These are phyloP conservation scores for Pseudolaguvia tuberculata DNA, from an alignment of 2,113 vertebrate genomes.

Conservation along the genomic window DNA sequence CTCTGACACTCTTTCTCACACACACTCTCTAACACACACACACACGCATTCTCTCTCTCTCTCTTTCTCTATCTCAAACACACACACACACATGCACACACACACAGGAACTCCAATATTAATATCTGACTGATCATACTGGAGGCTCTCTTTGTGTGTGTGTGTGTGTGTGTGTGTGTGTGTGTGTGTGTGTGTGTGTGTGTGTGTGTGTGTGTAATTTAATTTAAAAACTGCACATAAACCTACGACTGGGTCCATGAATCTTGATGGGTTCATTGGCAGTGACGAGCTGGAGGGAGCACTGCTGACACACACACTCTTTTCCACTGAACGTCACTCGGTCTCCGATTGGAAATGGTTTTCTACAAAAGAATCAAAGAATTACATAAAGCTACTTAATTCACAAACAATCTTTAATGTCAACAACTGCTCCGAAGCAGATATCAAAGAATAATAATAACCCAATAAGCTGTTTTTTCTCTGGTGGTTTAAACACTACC, in stretches of 20 bases:
- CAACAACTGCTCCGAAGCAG: too few relatives aligned
- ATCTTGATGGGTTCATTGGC: conserved; percentile 93
- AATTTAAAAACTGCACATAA: conserved; percentile 23
- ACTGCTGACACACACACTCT: conserved; percentile 95
- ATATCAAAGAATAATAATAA: too few relatives aligned
- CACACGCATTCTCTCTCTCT: background rate
- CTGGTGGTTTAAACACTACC: too few relatives aligned
- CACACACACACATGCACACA: background rate
- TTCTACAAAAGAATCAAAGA: conserved; percentile 68
- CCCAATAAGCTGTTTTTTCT: too few relatives aligned
- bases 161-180: conserved; percentile 2
- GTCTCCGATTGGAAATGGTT: conserved; percentile 96
- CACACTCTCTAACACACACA: too few relatives aligned
- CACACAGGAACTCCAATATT: background rate
- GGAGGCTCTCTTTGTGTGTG: background rate
- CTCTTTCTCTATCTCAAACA: background rate
- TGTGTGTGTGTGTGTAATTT: conserved; percentile 1
- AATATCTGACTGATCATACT: background rate
- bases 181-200: background rate
- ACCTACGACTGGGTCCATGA: conserved; percentile 95
- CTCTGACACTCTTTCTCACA: too few relatives aligned
- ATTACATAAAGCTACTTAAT: too few relatives aligned
- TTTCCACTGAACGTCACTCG: conserved; percentile 97
- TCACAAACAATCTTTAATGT: too few relatives aligned
- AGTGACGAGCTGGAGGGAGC: conserved; percentile 82